These are phyloP conservation scores for Arenicola marina DNA, from an alignment of 2,888 invertebrate genomes.

Conservation along the genomic window DNA sequence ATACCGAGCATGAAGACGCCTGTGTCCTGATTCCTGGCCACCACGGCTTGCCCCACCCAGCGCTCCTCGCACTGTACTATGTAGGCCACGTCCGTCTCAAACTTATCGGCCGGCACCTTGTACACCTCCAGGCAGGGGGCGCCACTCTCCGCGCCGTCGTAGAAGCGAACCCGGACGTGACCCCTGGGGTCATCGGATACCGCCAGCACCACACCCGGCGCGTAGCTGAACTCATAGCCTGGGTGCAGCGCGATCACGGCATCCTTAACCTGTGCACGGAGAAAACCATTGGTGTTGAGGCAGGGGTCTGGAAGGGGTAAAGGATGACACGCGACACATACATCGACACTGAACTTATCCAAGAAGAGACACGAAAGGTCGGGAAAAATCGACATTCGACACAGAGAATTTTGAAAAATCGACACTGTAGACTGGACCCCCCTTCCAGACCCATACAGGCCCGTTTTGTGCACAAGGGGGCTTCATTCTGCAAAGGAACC, in stretches of 20 bases:
- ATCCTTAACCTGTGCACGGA: conserved; percentile 38
- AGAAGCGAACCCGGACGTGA: conserved; percentile 41
- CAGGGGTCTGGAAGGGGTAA: too few relatives aligned
- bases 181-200: conserved; percentile 28
- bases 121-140: conserved; percentile 44
- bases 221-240: conserved; percentile 47
- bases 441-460: too few relatives aligned
- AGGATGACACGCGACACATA: too few relatives aligned
- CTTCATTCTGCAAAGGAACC: too few relatives aligned
- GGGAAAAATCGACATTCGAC: too few relatives aligned
- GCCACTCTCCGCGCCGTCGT: conserved; percentile 40
- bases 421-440: too few relatives aligned
- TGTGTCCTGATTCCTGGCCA: conserved; percentile 44
- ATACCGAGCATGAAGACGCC: conserved; percentile 45
- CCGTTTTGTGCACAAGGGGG: too few relatives aligned
- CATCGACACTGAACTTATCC: too few relatives aligned
- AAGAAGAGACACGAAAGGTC: too few relatives aligned
- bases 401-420: too few relatives aligned
- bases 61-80: conserved; percentile 44
- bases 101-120: conserved; percentile 39
- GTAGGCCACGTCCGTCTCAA: conserved; percentile 45
- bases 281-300: too few relatives aligned
- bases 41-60: conserved; percentile 47
- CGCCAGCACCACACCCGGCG: conserved; percentile 45
- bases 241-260: conserved; percentile 50